Percentiles rank a stretch among this genome's conserved stretches.
phyloP scores from a whole-genome alignment of 1,140 invertebrate species.

The Eciton burchellii region DNA sequence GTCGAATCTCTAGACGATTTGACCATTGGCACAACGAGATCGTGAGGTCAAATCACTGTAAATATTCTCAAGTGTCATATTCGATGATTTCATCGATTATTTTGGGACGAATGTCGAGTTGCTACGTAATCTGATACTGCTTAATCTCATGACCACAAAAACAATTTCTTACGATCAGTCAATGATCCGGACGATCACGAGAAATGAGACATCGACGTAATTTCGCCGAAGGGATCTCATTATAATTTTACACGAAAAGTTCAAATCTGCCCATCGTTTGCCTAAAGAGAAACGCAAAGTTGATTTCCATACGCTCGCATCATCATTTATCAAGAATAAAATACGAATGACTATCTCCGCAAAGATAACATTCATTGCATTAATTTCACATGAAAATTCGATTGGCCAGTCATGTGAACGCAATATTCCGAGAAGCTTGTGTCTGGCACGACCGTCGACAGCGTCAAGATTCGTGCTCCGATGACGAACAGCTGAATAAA shows the following conservation, averaged over 20 bases:
- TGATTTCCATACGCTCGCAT: no score
- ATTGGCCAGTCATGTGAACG: not conserved
- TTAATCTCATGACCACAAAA: conserved; percentile 39
- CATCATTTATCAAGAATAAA: no score
- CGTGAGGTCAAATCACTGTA: conserved; percentile 19
- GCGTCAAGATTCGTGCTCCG: not conserved
- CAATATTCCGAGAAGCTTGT: not conserved
- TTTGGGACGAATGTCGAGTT: conserved; percentile 69
- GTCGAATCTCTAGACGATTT: conserved; percentile 40
- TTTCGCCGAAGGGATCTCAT: not conserved
- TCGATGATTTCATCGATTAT: conserved; percentile 60
- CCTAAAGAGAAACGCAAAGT: no score
- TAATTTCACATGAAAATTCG: not conserved
- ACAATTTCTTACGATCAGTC: conserved; percentile 2
- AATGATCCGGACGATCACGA: not conserved
- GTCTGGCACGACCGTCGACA: not conserved
- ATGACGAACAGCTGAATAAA: not conserved
- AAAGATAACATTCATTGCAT: not conserved
- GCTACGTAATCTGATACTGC: conserved; percentile 33
- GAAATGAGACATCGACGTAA: conserved; percentile 6
- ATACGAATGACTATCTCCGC: not conserved
- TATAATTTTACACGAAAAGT: not conserved
- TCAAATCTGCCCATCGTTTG: not conserved
- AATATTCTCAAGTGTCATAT: conserved; percentile 24
- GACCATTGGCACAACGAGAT: conserved; percentile 37